A percentile compares a stretch with the other conserved stretches of the same genome.
These are phyloP conservation scores for Prolemur simus DNA, from an alignment of 2,113 vertebrate species.

Conservation along the genomic window DNA sequence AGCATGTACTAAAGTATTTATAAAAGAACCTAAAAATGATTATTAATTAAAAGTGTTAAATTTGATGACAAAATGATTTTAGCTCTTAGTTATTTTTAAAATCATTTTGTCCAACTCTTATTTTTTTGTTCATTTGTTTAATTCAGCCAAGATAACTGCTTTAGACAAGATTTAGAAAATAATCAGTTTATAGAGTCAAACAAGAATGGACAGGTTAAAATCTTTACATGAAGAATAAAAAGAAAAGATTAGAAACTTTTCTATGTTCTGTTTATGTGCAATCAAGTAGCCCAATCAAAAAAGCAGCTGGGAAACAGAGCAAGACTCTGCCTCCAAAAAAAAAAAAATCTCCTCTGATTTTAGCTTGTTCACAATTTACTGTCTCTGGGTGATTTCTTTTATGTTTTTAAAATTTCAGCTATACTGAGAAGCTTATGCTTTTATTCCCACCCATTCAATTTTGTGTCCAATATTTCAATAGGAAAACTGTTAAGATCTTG, in stretches of 20 bases:
- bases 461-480: not conserved
- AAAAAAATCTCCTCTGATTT: not conserved
- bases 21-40: not conserved
- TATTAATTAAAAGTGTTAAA: not conserved
- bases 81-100: not conserved
- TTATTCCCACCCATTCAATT: not conserved
- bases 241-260: not conserved
- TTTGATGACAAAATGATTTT: not conserved
- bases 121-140: not conserved
- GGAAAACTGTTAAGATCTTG: not conserved
- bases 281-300: not conserved
- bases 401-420: not conserved
- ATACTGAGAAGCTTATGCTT: not conserved
- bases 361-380: not conserved
- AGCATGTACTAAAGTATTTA: not conserved
- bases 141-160: not conserved
- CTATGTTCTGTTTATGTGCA: not conserved
- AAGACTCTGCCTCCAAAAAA: too few relatives aligned
- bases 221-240: not conserved
- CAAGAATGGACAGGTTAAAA: not conserved
- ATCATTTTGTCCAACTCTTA: not conserved
- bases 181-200: not conserved
- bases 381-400: not conserved
- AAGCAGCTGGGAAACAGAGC: not conserved
- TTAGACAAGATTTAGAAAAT: not conserved